phyloP scores from a whole-genome alignment of 1,140 invertebrate genomes.

The Solen grandis region DNA sequence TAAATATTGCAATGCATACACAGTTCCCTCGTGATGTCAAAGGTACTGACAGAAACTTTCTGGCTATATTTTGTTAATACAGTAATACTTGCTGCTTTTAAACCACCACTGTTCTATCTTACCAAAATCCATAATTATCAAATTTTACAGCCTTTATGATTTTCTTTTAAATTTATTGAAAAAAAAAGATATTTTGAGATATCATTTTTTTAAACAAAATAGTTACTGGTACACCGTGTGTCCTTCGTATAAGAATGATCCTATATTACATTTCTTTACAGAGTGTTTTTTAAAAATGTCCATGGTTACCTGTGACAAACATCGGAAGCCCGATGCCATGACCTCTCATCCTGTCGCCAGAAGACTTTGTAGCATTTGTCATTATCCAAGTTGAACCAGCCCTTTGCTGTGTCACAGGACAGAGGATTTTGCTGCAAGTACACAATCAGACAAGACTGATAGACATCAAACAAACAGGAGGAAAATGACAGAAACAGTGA shows the following conservation, averaged over 20 bases:
- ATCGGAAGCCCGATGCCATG: constrained; percentile 18
- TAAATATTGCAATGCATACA: background rate
- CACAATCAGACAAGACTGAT: no score
- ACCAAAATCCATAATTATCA: background rate
- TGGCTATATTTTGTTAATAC: background rate
- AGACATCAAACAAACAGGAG: no score
- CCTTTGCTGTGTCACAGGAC: constrained; percentile 18
- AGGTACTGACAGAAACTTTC: background rate
- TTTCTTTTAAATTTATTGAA: background rate
- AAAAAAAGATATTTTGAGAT: background rate
- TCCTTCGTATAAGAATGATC: background rate
- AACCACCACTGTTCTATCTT: background rate
- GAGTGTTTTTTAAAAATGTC: background rate
- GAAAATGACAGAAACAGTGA: no score
- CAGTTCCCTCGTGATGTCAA: background rate
- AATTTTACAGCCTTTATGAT: background rate
- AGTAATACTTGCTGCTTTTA: background rate
- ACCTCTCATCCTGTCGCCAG: constrained; percentile 1
- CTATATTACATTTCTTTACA: background rate
- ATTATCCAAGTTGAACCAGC: background rate
- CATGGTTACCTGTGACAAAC: constrained; percentile 26
- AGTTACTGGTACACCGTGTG: background rate
- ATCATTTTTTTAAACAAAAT: background rate
- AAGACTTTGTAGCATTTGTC: constrained; percentile 45
- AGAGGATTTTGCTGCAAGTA: background rate